phyloP scores from a whole-genome alignment of 2,888 invertebrate species.

The Eurytoma adleriae region DNA sequence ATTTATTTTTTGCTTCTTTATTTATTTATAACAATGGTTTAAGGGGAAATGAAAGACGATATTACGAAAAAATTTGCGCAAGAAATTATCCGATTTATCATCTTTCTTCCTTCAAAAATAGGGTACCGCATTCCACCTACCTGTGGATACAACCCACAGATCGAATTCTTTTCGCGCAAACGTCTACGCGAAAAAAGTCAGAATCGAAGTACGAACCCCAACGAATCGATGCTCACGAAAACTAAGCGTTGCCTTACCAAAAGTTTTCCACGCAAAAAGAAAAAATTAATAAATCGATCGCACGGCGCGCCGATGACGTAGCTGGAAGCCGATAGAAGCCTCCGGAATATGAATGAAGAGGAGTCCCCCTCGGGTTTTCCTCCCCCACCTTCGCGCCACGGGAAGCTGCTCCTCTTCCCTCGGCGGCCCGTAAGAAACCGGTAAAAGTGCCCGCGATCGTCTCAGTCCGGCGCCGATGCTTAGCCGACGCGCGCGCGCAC shows the following conservation, averaged over 20 bases:
- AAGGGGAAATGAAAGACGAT: no score
- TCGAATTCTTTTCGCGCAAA: no score
- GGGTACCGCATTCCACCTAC: no score
- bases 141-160: no score
- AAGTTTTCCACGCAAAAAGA: slow-evolving; percentile 23
- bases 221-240: no score
- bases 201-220: no score
- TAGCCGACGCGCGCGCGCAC: neutral
- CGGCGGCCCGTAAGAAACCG: neutral
- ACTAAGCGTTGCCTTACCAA: neutral
- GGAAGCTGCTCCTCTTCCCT: slow-evolving; percentile 24
- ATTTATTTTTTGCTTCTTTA: no score
- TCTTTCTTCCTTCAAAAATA: no score
- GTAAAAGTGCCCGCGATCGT: slow-evolving; percentile 45
- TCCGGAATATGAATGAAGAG: slow-evolving; percentile 39
- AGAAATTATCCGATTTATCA: no score
- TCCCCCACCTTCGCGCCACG: slow-evolving; percentile 40
- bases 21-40: no score
- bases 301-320: neutral
- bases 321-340: neutral
- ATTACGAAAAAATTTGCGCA: no score
- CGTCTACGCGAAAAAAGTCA: no score
- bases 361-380: slow-evolving; percentile 27
- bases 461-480: slow-evolving; percentile 43
- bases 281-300: neutral